phyloP scores from a whole-genome alignment of 2,797 vertebrate genomes.

The Agapornis canus region DNA sequence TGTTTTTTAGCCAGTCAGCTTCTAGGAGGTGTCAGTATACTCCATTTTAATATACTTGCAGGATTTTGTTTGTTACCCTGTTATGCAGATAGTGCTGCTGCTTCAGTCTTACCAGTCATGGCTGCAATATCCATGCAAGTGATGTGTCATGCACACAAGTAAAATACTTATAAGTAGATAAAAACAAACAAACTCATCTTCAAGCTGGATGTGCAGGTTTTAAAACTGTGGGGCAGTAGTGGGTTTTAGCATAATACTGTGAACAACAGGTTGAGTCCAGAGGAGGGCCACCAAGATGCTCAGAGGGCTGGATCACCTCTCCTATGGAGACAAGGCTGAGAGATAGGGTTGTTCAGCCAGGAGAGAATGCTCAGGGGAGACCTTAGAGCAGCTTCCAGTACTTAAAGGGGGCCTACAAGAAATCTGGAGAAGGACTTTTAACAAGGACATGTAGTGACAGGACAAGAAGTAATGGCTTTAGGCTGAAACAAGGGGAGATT shows the following conservation, averaged over 20 bases:
- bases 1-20: background rate
- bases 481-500: background rate
- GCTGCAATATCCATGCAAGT: background rate
- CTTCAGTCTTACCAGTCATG: background rate
- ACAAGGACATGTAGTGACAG: background rate
- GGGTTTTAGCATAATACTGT: background rate
- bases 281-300: background rate
- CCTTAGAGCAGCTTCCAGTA: background rate
- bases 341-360: background rate
- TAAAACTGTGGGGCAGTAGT: background rate
- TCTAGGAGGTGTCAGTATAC: background rate
- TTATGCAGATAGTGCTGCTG: background rate
- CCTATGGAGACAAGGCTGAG: background rate
- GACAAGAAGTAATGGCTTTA: background rate
- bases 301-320: background rate
- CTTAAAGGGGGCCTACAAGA: background rate
- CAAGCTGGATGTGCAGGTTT: background rate
- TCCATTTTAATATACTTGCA: background rate
- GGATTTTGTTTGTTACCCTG: background rate
- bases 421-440: background rate
- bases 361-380: background rate
- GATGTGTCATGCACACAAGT: background rate
- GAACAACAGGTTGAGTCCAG: background rate
- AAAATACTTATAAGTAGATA: background rate
- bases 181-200: background rate